These are phyloP conservation scores for Channa striata DNA, from an alignment of 2,797 vertebrate genomes.

Conservation along the genomic window DNA sequence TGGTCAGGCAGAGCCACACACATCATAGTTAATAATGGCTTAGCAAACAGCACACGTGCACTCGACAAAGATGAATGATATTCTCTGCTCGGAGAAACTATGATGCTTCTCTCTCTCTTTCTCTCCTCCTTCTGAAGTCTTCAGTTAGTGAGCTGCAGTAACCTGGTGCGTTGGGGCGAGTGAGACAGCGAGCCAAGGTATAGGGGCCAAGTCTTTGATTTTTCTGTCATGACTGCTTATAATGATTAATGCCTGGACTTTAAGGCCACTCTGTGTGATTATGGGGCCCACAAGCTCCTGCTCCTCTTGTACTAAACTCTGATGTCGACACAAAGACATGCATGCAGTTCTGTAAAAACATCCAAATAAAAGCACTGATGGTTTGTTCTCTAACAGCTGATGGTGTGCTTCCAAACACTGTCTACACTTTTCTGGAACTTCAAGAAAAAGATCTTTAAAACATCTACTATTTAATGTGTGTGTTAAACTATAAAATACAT, in stretches of 20 bases:
- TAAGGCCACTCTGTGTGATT: slow-evolving; percentile 80
- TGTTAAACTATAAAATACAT: not conserved
- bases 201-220: slow-evolving; percentile 80
- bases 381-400: slow-evolving; percentile 2
- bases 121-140: slow-evolving; percentile 43
- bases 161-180: slow-evolving; percentile 61
- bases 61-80: slow-evolving; percentile 78
- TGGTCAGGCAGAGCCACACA: slow-evolving; percentile 51
- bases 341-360: not conserved
- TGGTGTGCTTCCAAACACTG: not conserved
- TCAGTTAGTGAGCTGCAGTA: slow-evolving; percentile 53
- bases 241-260: slow-evolving; percentile 85
- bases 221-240: slow-evolving; percentile 84
- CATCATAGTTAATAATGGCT: slow-evolving; percentile 68
- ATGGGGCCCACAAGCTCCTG: slow-evolving; percentile 67
- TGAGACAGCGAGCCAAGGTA: slow-evolving; percentile 59
- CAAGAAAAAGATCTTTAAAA: not conserved
- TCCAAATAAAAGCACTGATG: not conserved
- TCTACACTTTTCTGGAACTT: not conserved
- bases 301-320: slow-evolving; percentile 29
- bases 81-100: slow-evolving; percentile 42
- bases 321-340: slow-evolving; percentile 36
- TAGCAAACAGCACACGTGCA: slow-evolving; percentile 68
- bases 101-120: slow-evolving; percentile 15
- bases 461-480: too few relatives aligned